phyloP scores from a whole-genome alignment of 2,888 invertebrate species.

The Trichacis sp. region DNA sequence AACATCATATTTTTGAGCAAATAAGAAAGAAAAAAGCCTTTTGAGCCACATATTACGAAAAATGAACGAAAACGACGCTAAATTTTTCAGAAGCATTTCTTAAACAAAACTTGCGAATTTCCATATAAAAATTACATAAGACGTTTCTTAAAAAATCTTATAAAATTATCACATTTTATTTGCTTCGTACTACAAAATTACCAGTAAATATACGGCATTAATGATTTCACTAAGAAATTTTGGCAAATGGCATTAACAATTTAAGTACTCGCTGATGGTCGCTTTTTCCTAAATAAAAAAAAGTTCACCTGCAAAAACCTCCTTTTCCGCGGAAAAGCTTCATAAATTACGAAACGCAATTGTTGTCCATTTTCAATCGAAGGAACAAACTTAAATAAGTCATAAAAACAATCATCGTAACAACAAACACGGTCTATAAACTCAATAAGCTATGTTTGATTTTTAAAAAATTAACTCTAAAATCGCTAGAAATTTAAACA shows the following conservation, averaged over 20 bases:
- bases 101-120: not conserved
- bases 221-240: not conserved
- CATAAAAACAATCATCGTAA: not conserved
- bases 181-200: not conserved
- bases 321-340: not conserved
- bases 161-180: slow-evolving; percentile 4
- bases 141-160: not conserved
- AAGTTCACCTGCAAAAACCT: not conserved
- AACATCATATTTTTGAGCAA: slow-evolving; percentile 21
- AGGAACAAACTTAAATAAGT: slow-evolving; percentile 1
- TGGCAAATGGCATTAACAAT: not conserved
- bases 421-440: not conserved
- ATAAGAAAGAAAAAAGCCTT: slow-evolving; percentile 11
- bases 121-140: not conserved
- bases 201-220: not conserved
- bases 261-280: no score
- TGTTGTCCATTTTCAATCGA: not conserved
- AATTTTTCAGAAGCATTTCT: not conserved
- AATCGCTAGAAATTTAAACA: not conserved
- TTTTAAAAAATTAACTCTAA: not conserved
- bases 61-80: not conserved
- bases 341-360: not conserved
- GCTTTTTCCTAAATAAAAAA: no score
- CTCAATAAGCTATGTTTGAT: not conserved
- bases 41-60: not conserved